Percentiles rank a stretch among this genome's conserved stretches.
phyloP scores from a whole-genome alignment of 1,140 invertebrate species.

The Cydia splendana region DNA sequence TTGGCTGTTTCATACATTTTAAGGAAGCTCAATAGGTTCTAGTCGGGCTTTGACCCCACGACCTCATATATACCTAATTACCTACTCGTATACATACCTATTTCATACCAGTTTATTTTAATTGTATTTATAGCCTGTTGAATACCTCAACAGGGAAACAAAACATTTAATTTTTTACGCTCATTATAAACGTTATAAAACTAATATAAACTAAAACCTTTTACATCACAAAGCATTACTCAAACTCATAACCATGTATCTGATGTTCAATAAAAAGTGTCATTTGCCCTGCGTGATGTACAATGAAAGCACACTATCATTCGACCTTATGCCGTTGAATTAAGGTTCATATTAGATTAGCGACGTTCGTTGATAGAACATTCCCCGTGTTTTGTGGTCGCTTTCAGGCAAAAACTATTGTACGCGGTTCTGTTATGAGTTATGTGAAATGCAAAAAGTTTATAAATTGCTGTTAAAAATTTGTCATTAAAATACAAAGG shows the following conservation, averaged over 20 bases:
- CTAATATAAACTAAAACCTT: background rate
- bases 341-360: background rate
- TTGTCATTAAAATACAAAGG: background rate
- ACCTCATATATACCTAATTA: no score
- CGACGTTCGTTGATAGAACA: background rate
- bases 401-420: background rate
- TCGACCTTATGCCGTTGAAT: background rate
- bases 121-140: no score
- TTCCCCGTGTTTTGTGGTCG: background rate
- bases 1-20: no score
- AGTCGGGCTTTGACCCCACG: no score
- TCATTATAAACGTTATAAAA: background rate
- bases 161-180: background rate
- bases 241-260: background rate
- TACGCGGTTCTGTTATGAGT: conserved; percentile 6
- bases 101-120: no score
- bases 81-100: no score
- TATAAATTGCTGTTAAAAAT: background rate
- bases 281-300: background rate
- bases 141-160: no score
- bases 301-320: background rate
- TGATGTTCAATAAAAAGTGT: conserved; percentile 3
- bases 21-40: no score
- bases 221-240: conserved; percentile 4
- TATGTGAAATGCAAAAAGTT: conserved; percentile 6